Base-by-base conservation (phyloP, 2,113 vertebrate species). In the Istiophorus platypterus region DNA sequence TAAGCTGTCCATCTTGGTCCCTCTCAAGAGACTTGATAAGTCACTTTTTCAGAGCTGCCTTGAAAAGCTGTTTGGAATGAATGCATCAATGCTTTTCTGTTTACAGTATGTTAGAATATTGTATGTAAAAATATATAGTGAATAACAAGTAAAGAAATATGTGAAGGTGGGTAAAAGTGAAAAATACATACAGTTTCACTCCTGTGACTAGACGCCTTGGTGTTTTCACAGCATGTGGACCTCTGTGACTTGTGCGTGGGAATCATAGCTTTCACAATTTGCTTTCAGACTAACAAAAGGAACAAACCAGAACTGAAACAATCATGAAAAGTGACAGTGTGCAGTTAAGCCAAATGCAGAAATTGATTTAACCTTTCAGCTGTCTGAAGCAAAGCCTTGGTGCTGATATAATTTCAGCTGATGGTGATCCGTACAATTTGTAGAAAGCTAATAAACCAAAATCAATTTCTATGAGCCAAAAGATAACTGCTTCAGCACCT, bases 401-500 rank as follows among this genome's bases (percentile, higher is more conserved):
- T 49, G 58, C 65, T n/a, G 62, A 42, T 78, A 74, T 31, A 42
- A 47, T 82, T 85, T 82, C 27, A 42, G 57, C 62, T 4, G 27
- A 64, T 29, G 45, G 41, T 5, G 39, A 34, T 77, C 77, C 42
- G 58, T 26, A 49, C 52, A 81, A 63, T 84, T 51, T 59, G 49
- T 78, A 2, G 57, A 84, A 72, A 80, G 69, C 71, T 22, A n/a
- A 72, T 31, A 64, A 78, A 72, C 62, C 15, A 6, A 80, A 86
- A 88, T 85, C 69, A 41, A 89, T 88, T 85, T 73, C 49, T 69
- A 24, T 78, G 76, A 87, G 72, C 66, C 37, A 41, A 72, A 83
- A 66, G 72, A 76, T 52, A 76, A 83, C 88, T 87, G 88, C 73
- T 66, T 87, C 75, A 75, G 85, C 87, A 73, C 54, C 61, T 56